Percentiles rank a stretch among this genome's conserved stretches.
These are phyloP conservation scores for Azemiops feae DNA, from an alignment of 2,113 vertebrate species.

Conservation along the genomic window DNA sequence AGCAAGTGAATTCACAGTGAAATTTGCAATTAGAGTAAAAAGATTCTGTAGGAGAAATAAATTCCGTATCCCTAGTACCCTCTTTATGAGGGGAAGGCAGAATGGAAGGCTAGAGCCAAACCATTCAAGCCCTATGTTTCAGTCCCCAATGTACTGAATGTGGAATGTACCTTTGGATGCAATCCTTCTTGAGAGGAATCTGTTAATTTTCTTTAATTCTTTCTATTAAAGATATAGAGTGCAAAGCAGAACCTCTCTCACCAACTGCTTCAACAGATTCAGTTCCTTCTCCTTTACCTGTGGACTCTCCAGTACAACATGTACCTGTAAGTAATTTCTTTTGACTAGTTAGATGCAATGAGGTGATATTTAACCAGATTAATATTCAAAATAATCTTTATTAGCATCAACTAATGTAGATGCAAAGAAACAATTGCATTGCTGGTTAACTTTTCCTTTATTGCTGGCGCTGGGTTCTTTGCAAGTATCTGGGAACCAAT, in stretches of 20 bases:
- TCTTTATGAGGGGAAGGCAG: neutral
- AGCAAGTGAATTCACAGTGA: neutral
- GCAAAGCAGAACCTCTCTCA: conserved; percentile 82
- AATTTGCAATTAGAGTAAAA: neutral
- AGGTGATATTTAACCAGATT: neutral
- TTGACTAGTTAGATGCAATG: neutral
- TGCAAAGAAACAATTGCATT: neutral
- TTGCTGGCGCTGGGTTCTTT: neutral
- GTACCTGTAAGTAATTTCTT: conserved; percentile 77
- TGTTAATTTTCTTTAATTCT: neutral
- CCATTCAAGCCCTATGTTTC: neutral
- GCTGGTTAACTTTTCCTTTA: neutral
- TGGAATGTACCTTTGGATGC: neutral
- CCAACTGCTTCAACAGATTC: conserved; percentile 80
- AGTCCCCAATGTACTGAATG: neutral
- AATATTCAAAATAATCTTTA: neutral
- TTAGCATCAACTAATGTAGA: neutral
- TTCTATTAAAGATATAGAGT: conserved; percentile 72
- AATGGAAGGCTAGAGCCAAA: neutral
- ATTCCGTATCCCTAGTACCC: neutral
- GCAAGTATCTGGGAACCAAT: neutral
- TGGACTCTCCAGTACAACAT: conserved; percentile 79
- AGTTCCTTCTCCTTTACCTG: conserved; percentile 72
- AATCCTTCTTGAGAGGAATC: neutral
- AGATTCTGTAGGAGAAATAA: neutral